Evolutionary conservation across 2,888 invertebrate species (phyloP), one percentile per base, ranked within the genome.

Genomic region (Allophyes oxyacanthae): DNA sequence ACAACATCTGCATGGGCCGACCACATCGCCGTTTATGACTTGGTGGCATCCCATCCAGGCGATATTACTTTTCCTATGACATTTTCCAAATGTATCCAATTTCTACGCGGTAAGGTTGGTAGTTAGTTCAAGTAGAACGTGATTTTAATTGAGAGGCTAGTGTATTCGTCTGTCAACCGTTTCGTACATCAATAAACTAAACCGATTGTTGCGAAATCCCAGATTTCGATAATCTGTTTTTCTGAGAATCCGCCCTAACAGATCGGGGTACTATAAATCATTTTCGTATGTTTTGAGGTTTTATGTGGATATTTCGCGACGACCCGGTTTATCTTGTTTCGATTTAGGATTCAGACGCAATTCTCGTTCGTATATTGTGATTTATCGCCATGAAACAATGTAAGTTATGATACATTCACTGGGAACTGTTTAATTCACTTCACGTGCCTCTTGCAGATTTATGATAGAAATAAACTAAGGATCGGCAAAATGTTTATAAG

Each of bases 151-250:
- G 20, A 20, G 20, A 20, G 20, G 20, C 4, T 20, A 20, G 20
- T 20, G 20, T 20, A 51, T 40, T 72, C 49, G 15, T 38, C 32
- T 40, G 36, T 57, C 53, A 61, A 72, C 34, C 49, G 40, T 64
- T 83, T 82, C 79, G 70, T 81, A 80, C 64, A 66, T 82, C 75
- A 56, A 55, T 54, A 78, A 75, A 72, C 72, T 80, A 82, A 86
- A 82, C 79, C 84, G 86, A 87, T 88, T 86, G 86, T 84, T 81
- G 83, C 82, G 64, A 83, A 86, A 87, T 86, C 87, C 82, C 82
- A 89, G 85, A 87, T 88, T 87, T 83, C 84, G 86, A 90, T 92
- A 91, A 91, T 90, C 89, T 91, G 89, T 91, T 91, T 89, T 90
- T 89, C 79, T 83, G 78, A 84, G 79, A 85, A 87, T 83, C 86